A percentile compares a stretch with the other conserved stretches of the same genome.
These are phyloP conservation scores for Myzus persicae DNA, from an alignment of 1,140 invertebrate genomes.

Conservation along the genomic window DNA sequence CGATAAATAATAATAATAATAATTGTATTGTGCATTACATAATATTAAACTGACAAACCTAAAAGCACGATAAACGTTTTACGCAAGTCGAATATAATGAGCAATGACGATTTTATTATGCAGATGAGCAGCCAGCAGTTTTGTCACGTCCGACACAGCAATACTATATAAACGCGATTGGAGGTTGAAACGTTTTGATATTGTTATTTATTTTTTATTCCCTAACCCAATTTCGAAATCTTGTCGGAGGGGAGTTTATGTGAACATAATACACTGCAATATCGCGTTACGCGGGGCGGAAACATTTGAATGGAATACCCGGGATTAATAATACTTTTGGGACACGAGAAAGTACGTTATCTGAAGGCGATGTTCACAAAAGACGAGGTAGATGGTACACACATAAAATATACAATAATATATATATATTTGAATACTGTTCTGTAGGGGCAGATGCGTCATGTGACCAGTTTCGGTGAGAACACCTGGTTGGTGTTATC, in stretches of 20 bases:
- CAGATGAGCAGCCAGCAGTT: neutral
- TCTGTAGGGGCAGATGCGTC: conserved; percentile 28
- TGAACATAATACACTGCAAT: neutral
- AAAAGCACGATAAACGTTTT: conserved; percentile 8
- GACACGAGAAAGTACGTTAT: conserved; percentile 47
- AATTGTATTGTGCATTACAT: neutral
- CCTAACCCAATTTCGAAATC: conserved; percentile 22
- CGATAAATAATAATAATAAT: neutral
- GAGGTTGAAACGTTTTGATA: conserved; percentile 37
- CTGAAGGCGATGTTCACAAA: conserved; percentile 52
- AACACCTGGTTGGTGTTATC: conserved; percentile 53
- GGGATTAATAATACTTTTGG: conserved; percentile 45
- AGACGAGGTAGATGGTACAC: conserved; percentile 7
- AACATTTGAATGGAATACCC: conserved; percentile 54
- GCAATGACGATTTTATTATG: conserved; percentile 41
- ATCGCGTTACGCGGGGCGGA: conserved; percentile 51
- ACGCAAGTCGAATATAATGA: conserved; percentile 29
- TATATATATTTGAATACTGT: conserved; percentile 3
- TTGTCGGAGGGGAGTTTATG: neutral
- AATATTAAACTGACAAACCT: neutral
- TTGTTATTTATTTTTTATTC: neutral
- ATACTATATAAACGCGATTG: neutral
- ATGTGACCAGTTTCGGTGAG: conserved; percentile 44
- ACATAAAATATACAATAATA: neutral
- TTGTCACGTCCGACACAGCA: conserved; percentile 31